phyloP scores from a whole-genome alignment of 2,888 invertebrate species.

The Drosophila affinis region DNA sequence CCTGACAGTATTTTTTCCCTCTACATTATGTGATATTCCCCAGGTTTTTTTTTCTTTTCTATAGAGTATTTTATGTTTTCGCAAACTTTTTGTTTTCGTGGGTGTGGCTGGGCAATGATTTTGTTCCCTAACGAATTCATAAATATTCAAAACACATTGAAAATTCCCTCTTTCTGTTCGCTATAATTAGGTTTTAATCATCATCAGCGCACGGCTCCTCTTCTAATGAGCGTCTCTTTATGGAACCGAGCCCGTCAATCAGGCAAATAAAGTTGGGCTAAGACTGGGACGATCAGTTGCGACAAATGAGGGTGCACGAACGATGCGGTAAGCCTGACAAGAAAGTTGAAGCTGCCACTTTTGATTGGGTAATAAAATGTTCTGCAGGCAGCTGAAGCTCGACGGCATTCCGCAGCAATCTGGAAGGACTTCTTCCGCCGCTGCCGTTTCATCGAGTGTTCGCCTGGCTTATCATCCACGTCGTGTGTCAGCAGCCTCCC shows the following conservation, averaged over 20 bases:
- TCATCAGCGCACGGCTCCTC: slow-evolving; percentile 25
- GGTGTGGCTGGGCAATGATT: slow-evolving; percentile 27
- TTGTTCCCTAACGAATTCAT: slow-evolving; percentile 57
- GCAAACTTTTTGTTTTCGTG: slow-evolving; percentile 35
- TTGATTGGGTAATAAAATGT: slow-evolving; percentile 37
- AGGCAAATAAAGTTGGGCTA: slow-evolving; percentile 35
- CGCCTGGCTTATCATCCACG: slow-evolving; percentile 70
- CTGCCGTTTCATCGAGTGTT: slow-evolving; percentile 57
- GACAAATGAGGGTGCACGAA: slow-evolving; percentile 60
- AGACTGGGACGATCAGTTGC: slow-evolving; percentile 60
- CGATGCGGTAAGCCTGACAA: slow-evolving; percentile 17
- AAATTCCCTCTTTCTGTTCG: slow-evolving; percentile 60
- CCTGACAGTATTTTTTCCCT: slow-evolving; percentile 66
- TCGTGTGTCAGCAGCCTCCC: slow-evolving; percentile 64
- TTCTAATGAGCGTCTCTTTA: slow-evolving; percentile 21
- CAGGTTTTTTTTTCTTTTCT: slow-evolving; percentile 13
- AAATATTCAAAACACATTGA: slow-evolving; percentile 79
- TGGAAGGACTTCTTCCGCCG: slow-evolving; percentile 12
- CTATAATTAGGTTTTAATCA: slow-evolving; percentile 77
- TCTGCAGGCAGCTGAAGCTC: slow-evolving; percentile 8
- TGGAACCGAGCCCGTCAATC: slow-evolving; percentile 52
- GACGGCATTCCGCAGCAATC: slow-evolving; percentile 18
- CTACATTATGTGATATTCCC: slow-evolving; percentile 5
- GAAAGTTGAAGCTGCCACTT: slow-evolving; percentile 15
- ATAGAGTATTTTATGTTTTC: slow-evolving; percentile 6